These are phyloP conservation scores for Protomyctophum bolini DNA, from an alignment of 2,113 vertebrate genomes.

Conservation along the genomic window DNA sequence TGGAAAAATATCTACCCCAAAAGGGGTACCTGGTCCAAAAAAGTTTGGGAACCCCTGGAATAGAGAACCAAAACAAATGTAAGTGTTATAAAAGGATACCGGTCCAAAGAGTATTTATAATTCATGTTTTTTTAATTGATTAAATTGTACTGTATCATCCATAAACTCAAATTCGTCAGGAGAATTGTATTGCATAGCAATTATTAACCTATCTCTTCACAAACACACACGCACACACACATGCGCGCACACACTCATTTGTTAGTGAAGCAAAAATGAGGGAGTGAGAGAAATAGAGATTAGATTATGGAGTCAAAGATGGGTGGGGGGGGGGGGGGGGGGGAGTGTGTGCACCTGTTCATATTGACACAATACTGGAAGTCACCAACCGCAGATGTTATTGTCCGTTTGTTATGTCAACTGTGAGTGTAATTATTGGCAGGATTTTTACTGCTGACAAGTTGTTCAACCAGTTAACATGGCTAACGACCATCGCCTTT, in stretches of 20 bases:
- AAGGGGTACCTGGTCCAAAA: too few relatives aligned
- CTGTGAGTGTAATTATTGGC: constrained; percentile 16
- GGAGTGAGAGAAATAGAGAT: constrained; percentile 2
- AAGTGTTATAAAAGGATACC: too few relatives aligned
- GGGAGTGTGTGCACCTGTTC: constrained; percentile 18
- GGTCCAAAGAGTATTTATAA: too few relatives aligned
- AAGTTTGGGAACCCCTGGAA: too few relatives aligned
- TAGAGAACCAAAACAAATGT: too few relatives aligned
- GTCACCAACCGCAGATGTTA: constrained; percentile 5
- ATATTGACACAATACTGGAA: constrained; percentile 50
- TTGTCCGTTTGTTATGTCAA: constrained; percentile 46
- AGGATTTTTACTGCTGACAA: constrained; percentile 1
- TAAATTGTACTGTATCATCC: not conserved
- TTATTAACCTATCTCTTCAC: too few relatives aligned
- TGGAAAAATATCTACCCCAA: too few relatives aligned
- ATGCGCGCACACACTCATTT: not conserved
- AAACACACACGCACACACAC: too few relatives aligned
- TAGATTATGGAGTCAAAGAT: constrained; percentile 18
- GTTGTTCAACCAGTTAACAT: constrained; percentile 40
- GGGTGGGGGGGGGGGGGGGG: not conserved
- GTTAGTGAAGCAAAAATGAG: not conserved
- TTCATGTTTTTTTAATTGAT: too few relatives aligned
- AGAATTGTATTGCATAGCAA: too few relatives aligned
- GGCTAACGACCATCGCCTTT: constrained; percentile 10
- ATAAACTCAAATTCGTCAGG: too few relatives aligned